These are phyloP conservation scores for Cheilosia soror DNA, from an alignment of 2,888 invertebrate genomes.

Conservation along the genomic window DNA sequence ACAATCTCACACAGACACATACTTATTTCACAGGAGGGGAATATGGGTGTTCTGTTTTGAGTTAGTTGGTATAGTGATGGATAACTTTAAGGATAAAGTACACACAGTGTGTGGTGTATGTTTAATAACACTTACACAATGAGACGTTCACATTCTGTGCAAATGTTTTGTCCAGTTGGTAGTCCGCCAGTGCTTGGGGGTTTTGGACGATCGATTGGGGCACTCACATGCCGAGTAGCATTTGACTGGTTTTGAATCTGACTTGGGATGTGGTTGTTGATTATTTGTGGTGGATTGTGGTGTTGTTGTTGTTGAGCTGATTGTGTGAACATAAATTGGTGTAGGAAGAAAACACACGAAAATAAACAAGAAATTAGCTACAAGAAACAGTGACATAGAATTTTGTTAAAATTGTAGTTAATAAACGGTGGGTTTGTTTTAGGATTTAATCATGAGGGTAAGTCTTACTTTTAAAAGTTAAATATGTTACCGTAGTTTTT, in stretches of 20 bases:
- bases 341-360: slow-evolving; percentile 34
- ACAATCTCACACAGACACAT: slow-evolving; percentile 51
- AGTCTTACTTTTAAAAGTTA: no score
- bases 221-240: slow-evolving; percentile 87
- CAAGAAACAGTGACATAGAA: not conserved
- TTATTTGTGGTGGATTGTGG: slow-evolving; percentile 76
- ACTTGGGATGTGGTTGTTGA: slow-evolving; percentile 76
- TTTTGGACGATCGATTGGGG: slow-evolving; percentile 89
- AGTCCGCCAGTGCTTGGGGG: slow-evolving; percentile 89
- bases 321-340: slow-evolving; percentile 52
- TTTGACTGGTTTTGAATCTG: slow-evolving; percentile 54
- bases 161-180: slow-evolving; percentile 95
- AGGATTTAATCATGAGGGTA: no score
- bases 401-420: not conserved
- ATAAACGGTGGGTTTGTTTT: no score
- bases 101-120: slow-evolving; percentile 38
- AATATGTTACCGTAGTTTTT: no score
- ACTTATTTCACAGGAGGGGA: slow-evolving; percentile 5
- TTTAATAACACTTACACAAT: slow-evolving; percentile 94
- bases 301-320: slow-evolving; percentile 72
- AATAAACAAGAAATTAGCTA: slow-evolving; percentile 49
- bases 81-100: slow-evolving; percentile 29
- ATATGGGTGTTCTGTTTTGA: slow-evolving; percentile 32
- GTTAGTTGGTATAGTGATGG: slow-evolving; percentile 11
- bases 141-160: slow-evolving; percentile 98